These are phyloP conservation scores for Myiotriccus ornatus DNA, from an alignment of 2,797 vertebrate species.

Conservation along the genomic window DNA sequence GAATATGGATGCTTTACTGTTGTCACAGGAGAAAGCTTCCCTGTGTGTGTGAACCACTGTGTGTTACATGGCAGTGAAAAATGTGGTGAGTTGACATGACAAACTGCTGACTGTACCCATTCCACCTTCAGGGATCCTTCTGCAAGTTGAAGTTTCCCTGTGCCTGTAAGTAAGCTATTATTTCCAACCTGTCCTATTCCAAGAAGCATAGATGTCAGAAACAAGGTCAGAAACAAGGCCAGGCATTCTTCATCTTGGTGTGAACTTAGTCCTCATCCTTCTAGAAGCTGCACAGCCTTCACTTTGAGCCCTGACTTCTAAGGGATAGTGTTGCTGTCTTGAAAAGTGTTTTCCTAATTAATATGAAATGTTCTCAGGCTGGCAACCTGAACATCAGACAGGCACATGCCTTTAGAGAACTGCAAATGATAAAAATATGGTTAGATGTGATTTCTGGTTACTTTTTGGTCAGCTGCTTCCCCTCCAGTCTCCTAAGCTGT, in stretches of 20 bases:
- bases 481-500: background rate
- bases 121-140: background rate
- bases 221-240: background rate
- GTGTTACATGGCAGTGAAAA: background rate
- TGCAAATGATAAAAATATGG: background rate
- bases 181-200: background rate
- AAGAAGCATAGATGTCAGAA: background rate
- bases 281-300: background rate
- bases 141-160: background rate
- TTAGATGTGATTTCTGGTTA: background rate
- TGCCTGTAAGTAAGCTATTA: background rate
- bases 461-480: background rate
- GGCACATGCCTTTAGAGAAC: background rate
- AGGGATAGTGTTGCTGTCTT: background rate
- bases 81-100: background rate
- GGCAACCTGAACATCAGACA: background rate
- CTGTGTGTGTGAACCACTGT: accelerated
- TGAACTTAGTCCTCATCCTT: background rate
- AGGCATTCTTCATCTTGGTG: background rate
- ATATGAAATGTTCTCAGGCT: background rate
- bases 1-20: background rate
- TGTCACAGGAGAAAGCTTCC: background rate
- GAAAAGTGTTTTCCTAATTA: background rate
- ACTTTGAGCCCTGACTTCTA: background rate
- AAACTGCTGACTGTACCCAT: background rate